Conservation (phyloP, 2,888 invertebrate species). For the Phania funesta region DNA sequence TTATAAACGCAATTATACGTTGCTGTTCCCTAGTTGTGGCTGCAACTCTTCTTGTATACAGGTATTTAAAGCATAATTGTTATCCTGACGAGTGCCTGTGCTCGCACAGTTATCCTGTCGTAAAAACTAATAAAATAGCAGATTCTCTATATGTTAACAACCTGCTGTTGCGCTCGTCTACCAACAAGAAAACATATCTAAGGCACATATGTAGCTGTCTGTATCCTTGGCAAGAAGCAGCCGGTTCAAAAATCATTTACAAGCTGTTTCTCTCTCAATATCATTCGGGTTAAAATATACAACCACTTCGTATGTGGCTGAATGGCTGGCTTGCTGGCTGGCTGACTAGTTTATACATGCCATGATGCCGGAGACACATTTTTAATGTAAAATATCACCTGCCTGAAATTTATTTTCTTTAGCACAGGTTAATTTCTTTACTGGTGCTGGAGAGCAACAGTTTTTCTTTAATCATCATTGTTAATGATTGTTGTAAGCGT, state of each 20-base stretch:
- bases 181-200: background rate
- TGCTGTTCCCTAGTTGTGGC: background rate
- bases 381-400: slow-evolving; percentile 48
- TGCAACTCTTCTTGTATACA: background rate
- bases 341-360: background rate
- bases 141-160: slow-evolving; percentile 17
- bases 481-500: slow-evolving; percentile 41
- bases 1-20: slow-evolving; percentile 4
- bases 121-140: slow-evolving; percentile 21
- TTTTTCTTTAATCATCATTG: slow-evolving; percentile 28
- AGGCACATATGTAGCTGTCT: slow-evolving; percentile 7
- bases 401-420: slow-evolving; percentile 30
- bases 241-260: slow-evolving; percentile 50
- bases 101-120: slow-evolving; percentile 41
- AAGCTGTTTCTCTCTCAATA: slow-evolving; percentile 36
- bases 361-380: background rate
- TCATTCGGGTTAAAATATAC: background rate
- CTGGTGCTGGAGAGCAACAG: slow-evolving; percentile 18
- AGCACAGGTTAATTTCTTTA: slow-evolving; percentile 12
- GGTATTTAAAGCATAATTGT: background rate
- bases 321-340: background rate
- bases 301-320: slow-evolving; percentile 8
- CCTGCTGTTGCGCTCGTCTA: slow-evolving; percentile 19
- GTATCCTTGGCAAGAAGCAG: background rate
- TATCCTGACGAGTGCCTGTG: slow-evolving; percentile 26